These are phyloP conservation scores for Bombus fervidus DNA, from an alignment of 1,140 invertebrate species.

Conservation along the genomic window DNA sequence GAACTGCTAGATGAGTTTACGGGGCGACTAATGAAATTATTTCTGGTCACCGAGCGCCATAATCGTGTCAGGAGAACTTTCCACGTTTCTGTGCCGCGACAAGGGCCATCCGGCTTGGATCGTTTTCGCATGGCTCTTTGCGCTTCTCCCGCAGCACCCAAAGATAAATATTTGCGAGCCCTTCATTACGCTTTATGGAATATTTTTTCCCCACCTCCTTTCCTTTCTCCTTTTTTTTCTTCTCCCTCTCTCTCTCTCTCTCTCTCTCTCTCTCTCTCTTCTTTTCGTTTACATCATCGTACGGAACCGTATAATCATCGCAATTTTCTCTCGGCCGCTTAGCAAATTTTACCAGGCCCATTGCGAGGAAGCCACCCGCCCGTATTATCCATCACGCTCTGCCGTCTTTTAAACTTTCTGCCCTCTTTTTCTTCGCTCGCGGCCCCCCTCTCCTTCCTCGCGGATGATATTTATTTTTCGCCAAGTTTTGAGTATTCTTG, in stretches of 20 bases:
- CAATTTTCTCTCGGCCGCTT: constrained; percentile 37
- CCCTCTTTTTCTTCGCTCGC: not conserved
- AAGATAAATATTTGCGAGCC: constrained; percentile 69
- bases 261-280: not conserved
- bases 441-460: too few species aligned
- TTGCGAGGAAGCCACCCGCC: constrained; percentile 22
- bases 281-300: not conserved
- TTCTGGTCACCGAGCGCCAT: constrained; percentile 64
- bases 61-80: constrained; percentile 60
- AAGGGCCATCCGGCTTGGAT: constrained; percentile 55
- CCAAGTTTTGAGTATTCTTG: constrained; percentile 22
- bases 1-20: constrained; percentile 62
- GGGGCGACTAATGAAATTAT: constrained; percentile 64
- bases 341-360: constrained; percentile 41
- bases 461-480: constrained; percentile 30
- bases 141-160: constrained; percentile 40
- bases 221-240: too few species aligned
- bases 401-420: not conserved
- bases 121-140: constrained; percentile 57
- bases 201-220: constrained; percentile 24
- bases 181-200: constrained; percentile 66
- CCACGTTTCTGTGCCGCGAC: constrained; percentile 61
- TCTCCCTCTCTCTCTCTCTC: not conserved
- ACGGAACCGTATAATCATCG: constrained; percentile 44
- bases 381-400: constrained; percentile 10